Conservation (phyloP, 2,113 vertebrate species). For the Burhinus bistriatus region DNA sequence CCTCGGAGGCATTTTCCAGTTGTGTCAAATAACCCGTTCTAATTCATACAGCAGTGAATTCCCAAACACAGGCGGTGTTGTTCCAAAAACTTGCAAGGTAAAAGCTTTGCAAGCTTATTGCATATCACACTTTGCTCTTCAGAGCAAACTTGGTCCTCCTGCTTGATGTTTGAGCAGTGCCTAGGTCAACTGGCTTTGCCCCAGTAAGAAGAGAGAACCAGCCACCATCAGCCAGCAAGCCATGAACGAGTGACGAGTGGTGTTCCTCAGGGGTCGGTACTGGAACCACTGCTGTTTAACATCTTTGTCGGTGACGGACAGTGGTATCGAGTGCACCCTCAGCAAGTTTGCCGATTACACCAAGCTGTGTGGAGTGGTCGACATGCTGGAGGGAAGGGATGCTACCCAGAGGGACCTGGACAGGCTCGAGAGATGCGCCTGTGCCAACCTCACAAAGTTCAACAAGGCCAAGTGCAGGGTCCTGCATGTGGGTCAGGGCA, state of each 20-base stretch:
- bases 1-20: background rate
- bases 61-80: rapidly evolving
- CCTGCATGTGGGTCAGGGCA: background rate
- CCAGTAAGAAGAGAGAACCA: background rate
- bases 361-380: background rate
- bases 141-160: background rate
- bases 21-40: background rate
- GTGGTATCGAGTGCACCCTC: background rate
- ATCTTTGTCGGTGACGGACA: background rate
- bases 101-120: background rate
- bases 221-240: background rate
- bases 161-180: background rate
- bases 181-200: background rate
- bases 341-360: background rate
- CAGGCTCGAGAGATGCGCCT: background rate
- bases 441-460: background rate
- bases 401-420: background rate
- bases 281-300: background rate
- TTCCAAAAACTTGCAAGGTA: background rate
- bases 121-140: background rate
- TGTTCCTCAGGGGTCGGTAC: background rate
- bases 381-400: background rate
- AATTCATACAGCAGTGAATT: rapidly evolving
- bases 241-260: background rate
- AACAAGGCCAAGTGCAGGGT: background rate